Evolutionary conservation across 2,888 invertebrate species (phyloP), one percentile per base, ranked within the genome.

Genomic region (Orthosia gothica): DNA sequence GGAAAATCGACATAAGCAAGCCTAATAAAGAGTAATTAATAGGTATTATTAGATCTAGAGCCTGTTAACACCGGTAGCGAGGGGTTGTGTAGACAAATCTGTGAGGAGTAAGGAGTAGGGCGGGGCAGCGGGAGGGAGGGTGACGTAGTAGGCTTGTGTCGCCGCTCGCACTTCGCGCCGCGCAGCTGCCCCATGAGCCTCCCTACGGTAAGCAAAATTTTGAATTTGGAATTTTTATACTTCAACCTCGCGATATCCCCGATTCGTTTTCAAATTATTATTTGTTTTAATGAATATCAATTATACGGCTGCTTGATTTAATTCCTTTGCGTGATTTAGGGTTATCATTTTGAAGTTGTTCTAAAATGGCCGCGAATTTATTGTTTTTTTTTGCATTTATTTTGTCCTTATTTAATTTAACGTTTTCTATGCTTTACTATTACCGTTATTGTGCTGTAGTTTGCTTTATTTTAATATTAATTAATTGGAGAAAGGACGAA

Each of bases 31-130:
- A 72, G 76, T 77, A 84, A 84, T 85, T 83, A 85, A 87, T 84
- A 81, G 84, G 79, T 87, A 89, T 90, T 89, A 89, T 89, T 88
- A 89, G 89, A 87, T 87, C 62, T 88, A 82, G 85, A 83, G 88
- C 87, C 85, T 91, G 88, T 90, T 89, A 89, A 87, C 87, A 88
- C 81, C 81, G 81, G 90, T 91, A 89, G 89, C 87, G 89, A 90
- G 91, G 92, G 92, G 92, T 89, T 81, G 89, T 88, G 89, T 91
- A 92, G 92, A 92, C 92, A 92, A 93, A 93, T 93, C 92, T 91
- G 92, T 86, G 88, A 89, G 89, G 89, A 90, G 90, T 89, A 89
- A 88, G 87, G 90, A 89, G 91, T 88, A 87, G 88, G 88, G 89
- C 86, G 87, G 88, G 87, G 83, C 87, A 76, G 88, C 86, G 90